Conservation (phyloP, 2,888 invertebrate species). For the Athetis lepigone region DNA sequence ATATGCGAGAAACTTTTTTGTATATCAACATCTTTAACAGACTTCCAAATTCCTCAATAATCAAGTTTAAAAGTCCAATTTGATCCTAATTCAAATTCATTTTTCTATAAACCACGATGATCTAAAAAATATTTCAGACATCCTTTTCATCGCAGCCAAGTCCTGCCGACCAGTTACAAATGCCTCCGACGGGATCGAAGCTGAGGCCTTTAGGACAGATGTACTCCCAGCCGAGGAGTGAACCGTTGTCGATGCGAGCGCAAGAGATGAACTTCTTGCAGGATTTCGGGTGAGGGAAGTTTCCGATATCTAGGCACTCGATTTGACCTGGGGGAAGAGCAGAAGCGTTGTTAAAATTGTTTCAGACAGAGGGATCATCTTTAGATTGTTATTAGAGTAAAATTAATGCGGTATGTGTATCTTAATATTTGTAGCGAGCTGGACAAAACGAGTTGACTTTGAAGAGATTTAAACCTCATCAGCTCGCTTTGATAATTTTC, state of each 20-base stretch:
- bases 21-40: neutral
- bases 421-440: no score
- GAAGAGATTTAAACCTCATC: no score
- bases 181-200: conserved; percentile 97
- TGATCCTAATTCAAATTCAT: conserved; percentile 13
- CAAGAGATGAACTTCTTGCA: conserved; percentile 98
- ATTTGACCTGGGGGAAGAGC: conserved; percentile 90
- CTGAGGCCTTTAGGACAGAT: conserved; percentile 96
- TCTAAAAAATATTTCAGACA: conserved; percentile 33
- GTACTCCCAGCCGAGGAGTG: conserved; percentile 96
- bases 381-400: no score
- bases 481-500: no score
- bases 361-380: no score
- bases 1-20: no score
- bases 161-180: conserved; percentile 97
- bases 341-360: no score
- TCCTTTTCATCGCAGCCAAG: conserved; percentile 93
- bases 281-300: conserved; percentile 97
- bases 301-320: conserved; percentile 96
- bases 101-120: conserved; percentile 6
- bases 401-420: no score
- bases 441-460: no score
- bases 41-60: neutral
- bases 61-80: conserved; percentile 27
- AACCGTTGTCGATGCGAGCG: conserved; percentile 94